A percentile compares a stretch with the other conserved stretches of the same genome.
Evolutionary conservation across 92 coral and sea anemone species (phyloP).

Genomic region (Palythoa heliodiscus): DNA sequence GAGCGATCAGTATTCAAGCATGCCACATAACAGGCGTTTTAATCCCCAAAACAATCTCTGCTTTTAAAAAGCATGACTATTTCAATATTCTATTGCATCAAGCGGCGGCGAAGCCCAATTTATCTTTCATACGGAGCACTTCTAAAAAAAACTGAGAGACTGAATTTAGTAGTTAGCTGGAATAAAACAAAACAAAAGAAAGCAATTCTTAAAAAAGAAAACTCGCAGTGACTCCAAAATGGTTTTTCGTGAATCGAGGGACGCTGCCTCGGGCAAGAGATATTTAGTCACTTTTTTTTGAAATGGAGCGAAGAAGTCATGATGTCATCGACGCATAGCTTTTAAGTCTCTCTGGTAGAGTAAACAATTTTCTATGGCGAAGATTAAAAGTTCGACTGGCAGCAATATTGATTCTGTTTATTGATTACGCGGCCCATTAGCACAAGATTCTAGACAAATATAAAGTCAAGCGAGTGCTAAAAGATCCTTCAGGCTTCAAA

Average conservation of each 20-base stretch:
- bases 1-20: not conserved
- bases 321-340: constrained; percentile 27
- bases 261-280: constrained; percentile 21
- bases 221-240: constrained; percentile 6
- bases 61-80: too few relatives aligned
- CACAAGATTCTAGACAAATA: constrained; percentile 13
- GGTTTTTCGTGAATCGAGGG: constrained; percentile 27
- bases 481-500: constrained; percentile 38
- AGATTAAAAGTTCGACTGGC: constrained; percentile 19
- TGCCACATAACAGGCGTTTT: not conserved
- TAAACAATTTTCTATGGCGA: constrained; percentile 32
- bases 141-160: not conserved
- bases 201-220: not conserved
- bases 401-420: not conserved
- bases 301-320: constrained; percentile 43
- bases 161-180: not conserved
- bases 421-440: constrained; percentile 30
- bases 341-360: constrained; percentile 26
- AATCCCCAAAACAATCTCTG: too few relatives aligned
- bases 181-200: not conserved
- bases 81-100: too few relatives aligned
- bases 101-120: not conserved
- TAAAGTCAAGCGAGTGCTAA: constrained; percentile 13
- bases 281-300: constrained; percentile 14
- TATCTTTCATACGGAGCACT: not conserved